These are phyloP conservation scores for Odontocerum albicorne DNA, from an alignment of 2,888 invertebrate genomes.

Conservation along the genomic window DNA sequence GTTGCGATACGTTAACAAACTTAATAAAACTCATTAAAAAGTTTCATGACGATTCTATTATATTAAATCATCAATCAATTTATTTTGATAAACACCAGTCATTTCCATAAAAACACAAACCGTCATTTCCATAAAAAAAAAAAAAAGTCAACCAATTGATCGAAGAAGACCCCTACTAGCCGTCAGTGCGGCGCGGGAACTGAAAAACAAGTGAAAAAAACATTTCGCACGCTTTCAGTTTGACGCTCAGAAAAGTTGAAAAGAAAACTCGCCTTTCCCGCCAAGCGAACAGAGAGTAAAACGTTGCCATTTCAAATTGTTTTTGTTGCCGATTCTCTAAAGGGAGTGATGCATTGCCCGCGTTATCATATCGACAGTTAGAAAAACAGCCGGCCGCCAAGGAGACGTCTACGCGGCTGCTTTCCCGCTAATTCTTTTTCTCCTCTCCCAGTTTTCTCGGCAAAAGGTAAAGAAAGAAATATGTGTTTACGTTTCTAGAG, in stretches of 20 bases:
- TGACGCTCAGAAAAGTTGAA: slow-evolving; percentile 2
- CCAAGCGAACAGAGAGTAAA: not conserved
- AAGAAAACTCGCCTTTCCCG: slow-evolving; percentile 2
- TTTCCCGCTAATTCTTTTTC: not conserved
- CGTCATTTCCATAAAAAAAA: too few species aligned
- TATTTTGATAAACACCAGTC: too few species aligned
- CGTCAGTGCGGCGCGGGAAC: not conserved
- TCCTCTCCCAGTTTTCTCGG: too few species aligned
- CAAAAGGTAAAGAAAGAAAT: too few species aligned
- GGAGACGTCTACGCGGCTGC: slow-evolving; percentile 22
- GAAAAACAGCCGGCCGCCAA: slow-evolving; percentile 31
- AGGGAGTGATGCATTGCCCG: slow-evolving; percentile 31
- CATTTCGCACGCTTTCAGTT: not conserved
- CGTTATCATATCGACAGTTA: slow-evolving; percentile 28
- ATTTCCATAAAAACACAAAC: too few species aligned
- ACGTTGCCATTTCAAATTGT: slow-evolving; percentile 16
- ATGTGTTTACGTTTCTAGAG: too few species aligned
- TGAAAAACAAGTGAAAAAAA: slow-evolving; percentile 10
- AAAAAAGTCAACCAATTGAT: not conserved
- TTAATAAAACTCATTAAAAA: too few species aligned
- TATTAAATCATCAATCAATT: too few species aligned
- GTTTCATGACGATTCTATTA: too few species aligned
- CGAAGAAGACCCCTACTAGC: not conserved
- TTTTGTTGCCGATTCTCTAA: slow-evolving; percentile 29
- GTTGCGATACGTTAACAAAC: too few species aligned